Base-by-base conservation (phyloP, 2,113 vertebrate genomes). In the Myotis yumanensis region DNA sequence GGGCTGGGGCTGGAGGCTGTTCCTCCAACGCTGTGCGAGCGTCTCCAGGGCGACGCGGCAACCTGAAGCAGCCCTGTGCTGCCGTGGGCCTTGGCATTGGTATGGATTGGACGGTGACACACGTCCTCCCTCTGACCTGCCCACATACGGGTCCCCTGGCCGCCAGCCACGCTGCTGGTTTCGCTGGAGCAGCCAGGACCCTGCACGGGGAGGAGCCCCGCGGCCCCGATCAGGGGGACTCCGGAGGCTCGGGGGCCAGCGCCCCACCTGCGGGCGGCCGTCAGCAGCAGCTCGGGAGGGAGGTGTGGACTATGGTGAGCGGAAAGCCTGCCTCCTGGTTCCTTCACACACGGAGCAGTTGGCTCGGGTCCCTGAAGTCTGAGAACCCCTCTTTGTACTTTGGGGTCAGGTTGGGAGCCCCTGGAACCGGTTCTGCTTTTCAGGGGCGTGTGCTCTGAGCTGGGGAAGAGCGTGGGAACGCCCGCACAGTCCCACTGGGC, bases 331-430 rank as follows among this genome's bases (percentile, higher is more conserved):
- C 92, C 90, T 96, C 89, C 86, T 76, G 86, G 91, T 48, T 95
- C 96, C 96, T 94, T 90, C 93, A 92, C 88, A 93, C 93, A 96
- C 92, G 75, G 25, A 97, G 96, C 96, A 86, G 87, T 95, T 96
- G 95, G 92, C 84, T 79, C 88, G 86, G 95, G 88, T 95, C 89
- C 95, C 96, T 92, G 97, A 97, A 97, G 96, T 96, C 89, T 95
- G 90, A 66, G 90, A 96, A 89, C 95, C 95, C 92, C 73, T 86
- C 87, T 96, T 95, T 96, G 94, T 94, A 86, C 92, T 86, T 94
- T 94, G 95, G 94, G 92, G 93, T 97, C 95, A 96, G 97, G 96
- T 93, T 75, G 93, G 97, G 97, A 97, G 90, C 92, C 97, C 90
- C 92, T 96, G 96, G 92, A 96, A 73, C 92, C 93, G 92, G 95